Base-by-base conservation (phyloP, 2,888 invertebrate genomes). In the Hartigia nigra region DNA sequence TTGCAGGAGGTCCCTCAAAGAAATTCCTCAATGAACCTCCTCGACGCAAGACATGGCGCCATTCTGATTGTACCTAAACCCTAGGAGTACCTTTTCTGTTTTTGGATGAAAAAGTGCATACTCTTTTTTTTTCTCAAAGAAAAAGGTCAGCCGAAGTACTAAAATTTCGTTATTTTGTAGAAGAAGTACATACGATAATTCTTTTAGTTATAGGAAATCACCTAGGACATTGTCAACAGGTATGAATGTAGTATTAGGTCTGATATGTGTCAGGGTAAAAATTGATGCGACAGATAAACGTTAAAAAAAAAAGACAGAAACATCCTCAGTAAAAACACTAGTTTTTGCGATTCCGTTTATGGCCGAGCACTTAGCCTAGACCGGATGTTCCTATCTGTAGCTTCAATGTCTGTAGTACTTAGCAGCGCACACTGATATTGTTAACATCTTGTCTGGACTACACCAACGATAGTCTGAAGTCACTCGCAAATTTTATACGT, bases 21-120 rank as follows among this genome's bases (percentile, higher is more conserved):
- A 81, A 81, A 81, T 81, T 81, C 78, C 81, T 81, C 74, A 75
- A 81, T 77, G 78, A 77, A 77, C 14, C 75, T 74, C 74, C 39
- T 55, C n/a, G 74, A 31, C 55, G 39, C 14, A 32, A 55, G 35
- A 37, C 74, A 69, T 34, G 80, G 79, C 79, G 79, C 79, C 79
- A 74, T 75, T 76, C 74, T 55, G 39, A 55, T 55, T 23, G 14
- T 55, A 55, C 23, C 39, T 55, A 55, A 55, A 55, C 39, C 23
- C 23, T 9, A 14, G 5, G 14, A 55, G 39, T 55, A 55, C 39
- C 39, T 55, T 55, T 55, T 55, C 39, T 55, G 23, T 55, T 55
- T 23, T 23, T 55, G 39, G 39, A 55, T 55, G 23, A 55, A 5
- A 5, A 55, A 23, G 39, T 39, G 4, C 4, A 14, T 14, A 9